Base-by-base conservation (phyloP, 1,140 invertebrate genomes). In the Charaxes varanes region DNA sequence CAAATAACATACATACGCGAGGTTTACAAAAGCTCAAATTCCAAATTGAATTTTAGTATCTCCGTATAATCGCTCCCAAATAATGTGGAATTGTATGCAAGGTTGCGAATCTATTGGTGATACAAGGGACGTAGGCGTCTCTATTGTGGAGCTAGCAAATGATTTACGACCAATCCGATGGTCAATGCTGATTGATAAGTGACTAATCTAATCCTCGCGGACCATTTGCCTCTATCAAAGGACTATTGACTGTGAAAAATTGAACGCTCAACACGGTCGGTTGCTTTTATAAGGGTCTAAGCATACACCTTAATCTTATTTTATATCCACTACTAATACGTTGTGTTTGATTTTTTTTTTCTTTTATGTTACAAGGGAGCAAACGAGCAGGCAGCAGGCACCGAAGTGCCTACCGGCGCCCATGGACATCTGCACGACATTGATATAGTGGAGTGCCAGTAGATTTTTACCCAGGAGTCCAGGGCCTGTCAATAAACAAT, bases 191-290 rank as follows among this genome's bases (percentile, higher is more conserved):
- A 72, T 69, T 74, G 62, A 72, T 72, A 62, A 65, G 62, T 53
- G 67, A 65, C 55, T 45, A 63, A 61, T 59, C 58, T 65, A 50
- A 61, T 58, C 51, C 64, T 70, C 50, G 65, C 61, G 69, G 63
- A 32, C 53, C 61, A 77, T 76, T 77, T 65, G 59, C 52, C 47
- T 56, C 54, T 53, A 65, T 77, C 69, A 77, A 76, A 70, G 60
- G 52, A 62, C 53, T 44, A 70, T 77, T 68, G 48, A 62, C 34
- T 41, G 87, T 90, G 96, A 86, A 78, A 96, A 49, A 59, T 58
- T 58, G 45, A 42, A 49, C 19, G 38, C 49, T 38, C 26, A 46
- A 44, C 37, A 23, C 43, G 28, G n/a, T n/a, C n/a, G n/a, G n/a
- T n/a, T n/a, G n/a, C n/a, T n/a, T n/a, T n/a, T n/a, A n/a, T n/a